Conservation (phyloP, 2,113 vertebrate genomes). For the Motacilla alba region DNA sequence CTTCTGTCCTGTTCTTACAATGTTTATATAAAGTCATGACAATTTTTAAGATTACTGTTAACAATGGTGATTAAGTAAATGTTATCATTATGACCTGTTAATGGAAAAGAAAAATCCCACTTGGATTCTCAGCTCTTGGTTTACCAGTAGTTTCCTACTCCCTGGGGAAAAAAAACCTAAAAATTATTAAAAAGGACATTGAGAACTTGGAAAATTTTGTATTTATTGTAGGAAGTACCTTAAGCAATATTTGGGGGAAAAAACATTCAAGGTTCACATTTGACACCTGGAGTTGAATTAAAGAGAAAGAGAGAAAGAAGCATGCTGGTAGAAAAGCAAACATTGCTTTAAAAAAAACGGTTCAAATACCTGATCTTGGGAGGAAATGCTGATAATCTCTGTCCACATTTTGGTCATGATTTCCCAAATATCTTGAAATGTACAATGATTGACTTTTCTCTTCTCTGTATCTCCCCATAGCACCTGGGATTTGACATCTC, state of each 20-base stretch:
- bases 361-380: not conserved
- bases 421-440: not conserved
- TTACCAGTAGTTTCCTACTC: not conserved
- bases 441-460: not conserved
- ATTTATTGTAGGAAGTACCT: not conserved
- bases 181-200: not conserved
- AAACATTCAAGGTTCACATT: not conserved
- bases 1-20: not conserved
- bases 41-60: not conserved
- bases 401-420: not conserved
- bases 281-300: not conserved
- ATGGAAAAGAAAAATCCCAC: accelerated
- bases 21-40: not conserved
- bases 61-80: not conserved
- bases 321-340: not conserved
- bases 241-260: not conserved
- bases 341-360: not conserved
- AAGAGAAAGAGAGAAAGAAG: not conserved
- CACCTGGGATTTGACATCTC: not conserved
- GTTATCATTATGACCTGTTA: not conserved
- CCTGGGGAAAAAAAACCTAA: not conserved
- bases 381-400: not conserved
- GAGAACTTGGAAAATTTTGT: not conserved
- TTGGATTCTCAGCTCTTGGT: not conserved
- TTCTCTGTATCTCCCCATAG: not conserved